Percentiles rank a stretch among this genome's conserved stretches.
Conservation (phyloP, 1,140 invertebrate species). For the Cecropterus lyciades region DNA sequence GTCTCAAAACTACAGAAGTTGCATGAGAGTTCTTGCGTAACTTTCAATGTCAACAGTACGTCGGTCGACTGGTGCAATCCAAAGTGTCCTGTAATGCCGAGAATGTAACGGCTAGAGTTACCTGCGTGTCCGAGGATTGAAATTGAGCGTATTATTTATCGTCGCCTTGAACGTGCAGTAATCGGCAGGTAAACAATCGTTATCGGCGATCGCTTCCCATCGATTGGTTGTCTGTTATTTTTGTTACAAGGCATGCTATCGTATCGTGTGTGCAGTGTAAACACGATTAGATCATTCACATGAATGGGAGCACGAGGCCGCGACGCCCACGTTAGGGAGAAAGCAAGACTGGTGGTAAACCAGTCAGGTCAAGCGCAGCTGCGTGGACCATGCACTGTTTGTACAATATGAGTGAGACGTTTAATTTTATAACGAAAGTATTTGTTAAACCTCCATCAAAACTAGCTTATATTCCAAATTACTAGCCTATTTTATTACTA, state of each 20-base stretch:
- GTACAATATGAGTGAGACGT: constrained; percentile 2
- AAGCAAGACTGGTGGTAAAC: constrained; percentile 45
- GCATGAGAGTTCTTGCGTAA: constrained; percentile 70
- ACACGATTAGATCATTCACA: constrained; percentile 57
- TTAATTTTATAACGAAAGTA: constrained; percentile 1
- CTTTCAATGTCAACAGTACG: constrained; percentile 80
- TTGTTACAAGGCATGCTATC: constrained; percentile 46
- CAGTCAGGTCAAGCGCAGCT: constrained; percentile 40
- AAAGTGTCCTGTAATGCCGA: constrained; percentile 48
- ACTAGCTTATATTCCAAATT: too few relatives aligned
- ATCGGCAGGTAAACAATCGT: constrained; percentile 78
- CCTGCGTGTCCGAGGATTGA: constrained; percentile 42
- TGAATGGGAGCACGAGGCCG: constrained; percentile 58
- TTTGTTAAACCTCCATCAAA: background rate
- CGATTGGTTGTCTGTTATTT: constrained; percentile 63
- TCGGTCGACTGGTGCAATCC: constrained; percentile 33
- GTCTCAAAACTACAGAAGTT: constrained; percentile 49
- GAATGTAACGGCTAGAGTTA: constrained; percentile 51
- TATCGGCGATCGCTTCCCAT: constrained; percentile 63
- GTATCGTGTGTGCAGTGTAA: constrained; percentile 50
- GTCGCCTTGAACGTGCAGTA: constrained; percentile 71
- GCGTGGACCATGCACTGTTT: constrained; percentile 22
- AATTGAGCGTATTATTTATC: constrained; percentile 49
- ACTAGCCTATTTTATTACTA: too few relatives aligned
- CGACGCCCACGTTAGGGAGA: constrained; percentile 61